Evolutionary conservation across 2,113 vertebrate genomes (phyloP), one percentile per base, ranked within the genome.

Genomic region (Rhynchopsitta pachyrhyncha): DNA sequence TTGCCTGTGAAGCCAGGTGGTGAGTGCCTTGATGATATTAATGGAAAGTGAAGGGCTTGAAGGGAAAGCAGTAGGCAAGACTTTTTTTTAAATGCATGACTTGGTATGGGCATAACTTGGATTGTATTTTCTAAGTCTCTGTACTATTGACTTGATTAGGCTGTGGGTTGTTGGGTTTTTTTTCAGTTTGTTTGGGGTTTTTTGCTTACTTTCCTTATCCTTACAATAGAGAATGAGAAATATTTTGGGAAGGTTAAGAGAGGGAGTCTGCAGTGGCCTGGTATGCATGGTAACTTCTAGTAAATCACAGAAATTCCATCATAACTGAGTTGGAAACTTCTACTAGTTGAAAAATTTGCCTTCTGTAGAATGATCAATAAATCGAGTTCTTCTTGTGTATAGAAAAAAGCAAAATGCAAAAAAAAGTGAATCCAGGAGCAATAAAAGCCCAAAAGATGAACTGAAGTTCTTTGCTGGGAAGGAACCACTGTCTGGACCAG

Each of bases 131-230:
- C 8, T 64, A 90, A 37, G 3, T 77, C 3, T 82, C 28, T 44
- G 7, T 60, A 5, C 23, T 50, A 52, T 6, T 62, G 25, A 29
- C 47, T 64, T 90, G 2, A 47, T 46, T 66, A 37, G 2, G 3
- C 18, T 76, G 33, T n/a, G 33, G 4, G 6, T 6, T 41, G 10
- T 75, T 37, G 2, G 2, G 2, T 3, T 47, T n/a, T 49, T 57
- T 19, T 8, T 41, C 4, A 9, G 6, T 28, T 50, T 4, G 0
- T 10, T 77, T 76, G 62, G 28, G 2, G 2, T 7, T 37, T 53
- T 42, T 66, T 27, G 1, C 16, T 62, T 55, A 1, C 55, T 77
- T 73, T 75, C 17, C 23, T 47, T 82, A 63, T 42, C 20, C 11
- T 76, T 74, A 60, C 44, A 59, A 82, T 18, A 8, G 3, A 86